Base-by-base conservation (phyloP, 2,888 invertebrate genomes). In the Tineola bisselliella region DNA sequence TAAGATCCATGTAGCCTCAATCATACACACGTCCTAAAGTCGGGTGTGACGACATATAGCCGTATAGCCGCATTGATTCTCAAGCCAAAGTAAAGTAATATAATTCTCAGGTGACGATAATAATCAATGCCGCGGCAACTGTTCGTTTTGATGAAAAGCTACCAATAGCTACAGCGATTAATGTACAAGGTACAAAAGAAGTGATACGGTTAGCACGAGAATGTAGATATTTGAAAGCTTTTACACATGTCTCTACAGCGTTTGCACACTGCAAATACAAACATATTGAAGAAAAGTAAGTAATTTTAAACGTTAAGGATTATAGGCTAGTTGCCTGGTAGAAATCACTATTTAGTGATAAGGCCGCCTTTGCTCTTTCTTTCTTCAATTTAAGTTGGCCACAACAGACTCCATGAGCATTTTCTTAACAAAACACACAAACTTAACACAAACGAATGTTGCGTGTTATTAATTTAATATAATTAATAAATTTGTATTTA, bases 81-180 rank as follows among this genome's bases (percentile, higher is more conserved):
- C 25, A 6, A 25, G 25, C 4, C 25, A 6, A 25, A 25, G 6
- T 25, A 25, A 25, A 25, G 2, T 25, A 25, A 6, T 25, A 6
- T 6, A 13, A 38, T 38, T 38, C 3, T 59, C 69, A 87, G 87
- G 79, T 83, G 1, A 72, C 83, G 52, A 72, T 87, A 13, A 84
- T 87, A 63, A 82, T 87, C 62, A 83, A 87, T 64, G 73, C 77
- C 0, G 87, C 87, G 0, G 87, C 86, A 0, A 87, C 87, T 0
- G 87, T 87, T 0, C 84, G 91, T 67, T 97, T 97, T 70, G 94
- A 96, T 72, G 96, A 96, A 75, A 91, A 91, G 61, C 83, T 96
- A 12, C 90, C 91, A 65, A 71, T 90, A 0, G 91, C 96, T 0
- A 90, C 94, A 5, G 90, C 90, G 19, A 94, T 95, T 74, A 96